Base-by-base conservation (phyloP, 2,113 vertebrate genomes). In the Gymnogyps californianus region DNA sequence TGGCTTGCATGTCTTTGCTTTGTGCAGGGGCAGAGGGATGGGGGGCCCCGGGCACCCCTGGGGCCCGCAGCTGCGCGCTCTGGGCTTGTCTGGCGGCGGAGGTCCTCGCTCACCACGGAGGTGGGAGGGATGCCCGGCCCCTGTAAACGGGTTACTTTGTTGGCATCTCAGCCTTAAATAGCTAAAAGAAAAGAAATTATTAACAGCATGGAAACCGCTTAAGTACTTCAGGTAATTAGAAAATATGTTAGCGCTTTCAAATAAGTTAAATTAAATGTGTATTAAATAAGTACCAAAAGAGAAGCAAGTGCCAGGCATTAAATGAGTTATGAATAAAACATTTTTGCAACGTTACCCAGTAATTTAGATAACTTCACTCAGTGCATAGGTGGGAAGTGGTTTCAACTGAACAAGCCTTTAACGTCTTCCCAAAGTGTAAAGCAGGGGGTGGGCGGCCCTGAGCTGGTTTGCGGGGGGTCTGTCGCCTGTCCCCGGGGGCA, bases 251-350 rank as follows among this genome's bases (percentile, higher is more conserved):
- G 49, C 0, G 25, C 83, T 88, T 79, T 90, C 89, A 95, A 89
- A 94, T 67, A 59, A 71, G 62, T 91, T 49, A 78, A 93, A 85
- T 93, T 66, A 90, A 92, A 86, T n/a, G 54, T 94, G 82, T 84
- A 55, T 86, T 76, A 86, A 92, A 67, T 66, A 90, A 64, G 91
- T 51, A 72, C 15, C 13, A 5, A 52, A 95, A 90, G 91, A 86
- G 93, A 90, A 92, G 79, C 75, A 38, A 76, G 91, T 47, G 83
- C 71, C 71, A 80, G 83, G 47, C 54, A 6, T 59, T 58, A 32
- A 67, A 17, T 0, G 1, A 42, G 61, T 7, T 8, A 42, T 59
- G 79, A 88, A 89, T 94, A 65, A 94, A 92, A 80, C 47, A 72
- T 88, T 76, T 62, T 6, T 79, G 21, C 61, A 7, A 0, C 1